Percentiles rank a stretch among this genome's conserved stretches.
Evolutionary conservation across 2,797 vertebrate genomes (phyloP).

Genomic region (Micropoecilia bifurca): DNA sequence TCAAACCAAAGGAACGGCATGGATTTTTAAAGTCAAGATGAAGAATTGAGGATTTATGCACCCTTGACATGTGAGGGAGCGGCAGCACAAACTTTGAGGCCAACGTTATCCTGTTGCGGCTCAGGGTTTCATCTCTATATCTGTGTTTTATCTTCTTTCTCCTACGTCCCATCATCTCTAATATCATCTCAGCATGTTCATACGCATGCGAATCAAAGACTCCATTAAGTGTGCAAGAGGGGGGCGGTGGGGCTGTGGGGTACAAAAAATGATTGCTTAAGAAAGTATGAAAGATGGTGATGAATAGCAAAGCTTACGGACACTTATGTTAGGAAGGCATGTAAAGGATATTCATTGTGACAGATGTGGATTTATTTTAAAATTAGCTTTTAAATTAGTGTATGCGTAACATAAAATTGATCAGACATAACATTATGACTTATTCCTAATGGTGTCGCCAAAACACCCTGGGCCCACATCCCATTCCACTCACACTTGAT

Average conservation of each 20-base stretch:
- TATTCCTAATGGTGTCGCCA: background rate
- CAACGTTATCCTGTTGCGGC: slow-evolving; percentile 24
- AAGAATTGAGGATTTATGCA: slow-evolving; percentile 22
- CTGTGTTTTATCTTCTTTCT: slow-evolving; percentile 40
- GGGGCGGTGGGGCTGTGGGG: background rate
- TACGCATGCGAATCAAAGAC: slow-evolving; percentile 45
- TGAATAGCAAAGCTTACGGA: slow-evolving; percentile 23
- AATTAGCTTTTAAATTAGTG: background rate
- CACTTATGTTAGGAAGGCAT: background rate
- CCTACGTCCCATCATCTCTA: slow-evolving; percentile 31
- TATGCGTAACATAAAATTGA: background rate
- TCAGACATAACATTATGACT: background rate
- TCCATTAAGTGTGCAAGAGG: slow-evolving; percentile 37
- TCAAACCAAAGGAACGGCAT: background rate
- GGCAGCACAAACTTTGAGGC: slow-evolving; percentile 4
- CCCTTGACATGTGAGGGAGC: background rate
- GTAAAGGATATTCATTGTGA: background rate
- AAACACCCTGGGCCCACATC: background rate
- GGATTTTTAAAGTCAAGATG: slow-evolving; percentile 25
- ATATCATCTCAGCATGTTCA: slow-evolving; percentile 42
- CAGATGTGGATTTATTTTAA: background rate
- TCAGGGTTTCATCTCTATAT: slow-evolving; percentile 23
- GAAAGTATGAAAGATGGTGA: slow-evolving; percentile 32
- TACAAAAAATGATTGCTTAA: slow-evolving; percentile 15
- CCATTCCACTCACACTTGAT: too few relatives aligned